These are phyloP conservation scores for Mionectes macconnelli DNA, from an alignment of 2,113 vertebrate species.

Conservation along the genomic window DNA sequence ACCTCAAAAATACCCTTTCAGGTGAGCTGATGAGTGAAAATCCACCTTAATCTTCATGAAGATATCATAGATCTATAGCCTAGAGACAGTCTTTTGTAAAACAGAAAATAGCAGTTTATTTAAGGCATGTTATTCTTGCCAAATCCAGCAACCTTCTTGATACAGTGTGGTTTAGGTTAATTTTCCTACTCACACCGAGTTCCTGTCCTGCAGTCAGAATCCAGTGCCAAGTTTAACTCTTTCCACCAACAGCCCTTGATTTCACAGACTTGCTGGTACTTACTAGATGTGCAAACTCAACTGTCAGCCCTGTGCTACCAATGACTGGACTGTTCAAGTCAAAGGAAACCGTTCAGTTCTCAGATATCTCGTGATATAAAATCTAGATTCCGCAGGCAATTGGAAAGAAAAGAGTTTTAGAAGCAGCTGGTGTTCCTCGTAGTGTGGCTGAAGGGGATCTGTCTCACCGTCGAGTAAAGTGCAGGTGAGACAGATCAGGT, in stretches of 20 bases:
- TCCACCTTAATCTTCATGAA: neutral
- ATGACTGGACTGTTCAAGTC: neutral
- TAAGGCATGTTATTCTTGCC: neutral
- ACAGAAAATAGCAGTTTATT: neutral
- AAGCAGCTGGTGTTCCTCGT: neutral
- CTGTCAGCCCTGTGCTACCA: neutral
- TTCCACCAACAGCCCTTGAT: neutral
- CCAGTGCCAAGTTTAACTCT: neutral
- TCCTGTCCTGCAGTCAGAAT: neutral
- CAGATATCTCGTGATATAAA: neutral
- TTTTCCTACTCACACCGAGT: neutral
- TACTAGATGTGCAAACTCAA: neutral
- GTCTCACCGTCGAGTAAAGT: neutral
- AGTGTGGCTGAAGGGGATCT: neutral
- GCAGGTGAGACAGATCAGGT: neutral
- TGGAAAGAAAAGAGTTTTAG: neutral
- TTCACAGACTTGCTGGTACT: neutral
- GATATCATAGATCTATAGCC: neutral
- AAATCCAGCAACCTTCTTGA: neutral
- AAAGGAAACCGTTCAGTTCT: neutral
- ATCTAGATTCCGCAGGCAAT: neutral
- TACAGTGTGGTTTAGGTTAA: neutral
- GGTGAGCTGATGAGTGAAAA: constrained; percentile 14
- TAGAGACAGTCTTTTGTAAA: neutral
- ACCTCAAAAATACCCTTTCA: neutral